Evolutionary conservation across 2,797 vertebrate species (phyloP).

Genomic region (Gouania willdenowi): DNA sequence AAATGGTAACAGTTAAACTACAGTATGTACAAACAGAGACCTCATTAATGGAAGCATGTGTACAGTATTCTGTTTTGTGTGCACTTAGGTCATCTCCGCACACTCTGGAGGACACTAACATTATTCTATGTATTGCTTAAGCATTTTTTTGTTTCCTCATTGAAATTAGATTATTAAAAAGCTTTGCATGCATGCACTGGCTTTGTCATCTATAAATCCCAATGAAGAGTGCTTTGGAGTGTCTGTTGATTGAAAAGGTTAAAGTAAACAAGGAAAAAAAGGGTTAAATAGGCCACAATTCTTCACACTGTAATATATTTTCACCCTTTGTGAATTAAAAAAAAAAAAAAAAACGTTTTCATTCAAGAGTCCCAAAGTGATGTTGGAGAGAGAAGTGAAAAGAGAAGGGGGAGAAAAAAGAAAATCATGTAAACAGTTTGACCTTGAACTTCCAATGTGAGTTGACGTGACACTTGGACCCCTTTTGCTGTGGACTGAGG

Average conservation of each 20-base stretch:
- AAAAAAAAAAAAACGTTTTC: constrained; percentile 3
- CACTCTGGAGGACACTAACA: constrained; percentile 37
- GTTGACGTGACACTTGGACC: constrained; percentile 7
- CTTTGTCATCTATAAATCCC: constrained; percentile 32
- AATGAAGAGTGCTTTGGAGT: constrained; percentile 39
- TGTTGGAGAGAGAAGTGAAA: constrained; percentile 39
- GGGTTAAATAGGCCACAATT: constrained; percentile 50
- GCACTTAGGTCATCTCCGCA: constrained; percentile 43
- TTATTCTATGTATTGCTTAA: constrained; percentile 64
- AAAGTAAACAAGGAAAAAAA: background rate
- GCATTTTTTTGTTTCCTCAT: constrained; percentile 56
- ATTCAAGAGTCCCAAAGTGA: constrained; percentile 24
- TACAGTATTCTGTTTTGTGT: constrained; percentile 39
- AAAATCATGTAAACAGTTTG: constrained; percentile 10
- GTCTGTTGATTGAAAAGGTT: constrained; percentile 53
- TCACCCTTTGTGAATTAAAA: constrained; percentile 23
- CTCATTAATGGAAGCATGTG: constrained; percentile 53
- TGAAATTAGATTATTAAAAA: constrained; percentile 46
- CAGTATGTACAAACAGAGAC: constrained; percentile 56
- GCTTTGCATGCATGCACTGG: constrained; percentile 54
- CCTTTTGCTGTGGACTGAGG: constrained; percentile 11
- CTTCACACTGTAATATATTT: constrained; percentile 54
- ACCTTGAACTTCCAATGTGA: constrained; percentile 22
- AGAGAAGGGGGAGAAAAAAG: constrained; percentile 39
- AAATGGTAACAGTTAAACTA: constrained; percentile 53